Percentiles rank a stretch among this genome's conserved stretches.
Conservation (phyloP, 2,113 vertebrate species). For the Promerops cafer region DNA sequence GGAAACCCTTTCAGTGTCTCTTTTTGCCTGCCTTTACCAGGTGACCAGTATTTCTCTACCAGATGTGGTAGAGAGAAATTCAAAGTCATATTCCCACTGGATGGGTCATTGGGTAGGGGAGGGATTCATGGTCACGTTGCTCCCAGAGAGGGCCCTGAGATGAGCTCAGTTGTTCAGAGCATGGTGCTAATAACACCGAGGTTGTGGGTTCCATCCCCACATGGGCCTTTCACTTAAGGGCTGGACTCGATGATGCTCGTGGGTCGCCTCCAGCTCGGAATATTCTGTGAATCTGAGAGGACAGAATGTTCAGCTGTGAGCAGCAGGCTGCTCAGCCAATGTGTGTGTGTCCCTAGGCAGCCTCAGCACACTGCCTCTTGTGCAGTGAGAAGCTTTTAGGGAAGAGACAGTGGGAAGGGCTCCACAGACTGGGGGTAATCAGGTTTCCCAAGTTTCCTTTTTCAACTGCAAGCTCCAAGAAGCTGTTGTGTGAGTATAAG, state of each 20-base stretch:
- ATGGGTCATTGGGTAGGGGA: not conserved
- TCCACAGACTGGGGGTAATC: not conserved
- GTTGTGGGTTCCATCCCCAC: no score
- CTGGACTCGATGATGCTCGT: accelerated
- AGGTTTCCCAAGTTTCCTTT: not conserved
- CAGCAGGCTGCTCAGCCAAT: not conserved
- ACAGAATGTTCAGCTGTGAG: not conserved
- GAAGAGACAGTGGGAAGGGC: not conserved
- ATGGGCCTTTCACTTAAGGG: not conserved
- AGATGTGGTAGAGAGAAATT: not conserved
- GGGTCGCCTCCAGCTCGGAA: not conserved
- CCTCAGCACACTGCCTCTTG: not conserved
- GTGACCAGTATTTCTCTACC: not conserved
- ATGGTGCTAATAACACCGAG: accelerated
- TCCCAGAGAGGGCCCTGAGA: not conserved
- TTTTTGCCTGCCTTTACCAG: not conserved
- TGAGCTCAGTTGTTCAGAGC: not conserved
- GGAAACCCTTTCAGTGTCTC: not conserved
- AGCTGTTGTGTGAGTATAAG: not conserved
- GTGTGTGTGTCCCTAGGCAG: not conserved
- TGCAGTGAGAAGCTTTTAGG: not conserved
- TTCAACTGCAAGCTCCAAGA: not conserved
- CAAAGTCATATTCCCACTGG: not conserved
- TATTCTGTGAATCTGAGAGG: not conserved
- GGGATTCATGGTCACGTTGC: accelerated